Percentiles rank a stretch among this genome's conserved stretches.
These are phyloP conservation scores for Peromyscus californicus DNA, from an alignment of 2,113 vertebrate genomes.

Conservation along the genomic window DNA sequence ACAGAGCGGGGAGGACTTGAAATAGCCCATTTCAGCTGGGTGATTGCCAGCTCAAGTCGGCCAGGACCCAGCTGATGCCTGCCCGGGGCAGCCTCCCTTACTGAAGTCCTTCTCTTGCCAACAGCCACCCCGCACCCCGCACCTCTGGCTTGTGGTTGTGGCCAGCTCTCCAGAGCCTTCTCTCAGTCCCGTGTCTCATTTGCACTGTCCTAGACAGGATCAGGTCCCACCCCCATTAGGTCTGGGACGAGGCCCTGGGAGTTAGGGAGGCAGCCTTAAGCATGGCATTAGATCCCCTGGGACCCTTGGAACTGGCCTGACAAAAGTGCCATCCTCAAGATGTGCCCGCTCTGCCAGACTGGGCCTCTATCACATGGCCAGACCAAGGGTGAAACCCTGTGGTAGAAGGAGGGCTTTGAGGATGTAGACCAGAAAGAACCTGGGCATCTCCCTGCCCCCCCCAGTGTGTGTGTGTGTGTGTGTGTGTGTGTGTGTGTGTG, in stretches of 20 bases:
- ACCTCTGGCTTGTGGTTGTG: background rate
- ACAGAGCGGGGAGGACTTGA: background rate
- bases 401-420: background rate
- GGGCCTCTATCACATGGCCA: background rate
- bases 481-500: too few relatives aligned
- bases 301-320: fast-evolving
- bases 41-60: background rate
- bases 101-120: background rate
- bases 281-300: too few relatives aligned
- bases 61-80: background rate
- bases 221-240: background rate
- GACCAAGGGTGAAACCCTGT: background rate
- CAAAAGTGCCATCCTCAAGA: fast-evolving
- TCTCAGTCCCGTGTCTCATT: fast-evolving
- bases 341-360: background rate
- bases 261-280: background rate
- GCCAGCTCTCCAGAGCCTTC: background rate
- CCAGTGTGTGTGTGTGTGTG: background rate
- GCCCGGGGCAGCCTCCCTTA: background rate
- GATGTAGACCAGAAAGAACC: fast-evolving
- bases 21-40: background rate
- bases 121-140: background rate
- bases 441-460: fast-evolving
- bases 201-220: fast-evolving
- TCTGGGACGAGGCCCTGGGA: background rate